Conservation (phyloP, 2,113 vertebrate genomes). For the Xiphophorus hellerii region DNA sequence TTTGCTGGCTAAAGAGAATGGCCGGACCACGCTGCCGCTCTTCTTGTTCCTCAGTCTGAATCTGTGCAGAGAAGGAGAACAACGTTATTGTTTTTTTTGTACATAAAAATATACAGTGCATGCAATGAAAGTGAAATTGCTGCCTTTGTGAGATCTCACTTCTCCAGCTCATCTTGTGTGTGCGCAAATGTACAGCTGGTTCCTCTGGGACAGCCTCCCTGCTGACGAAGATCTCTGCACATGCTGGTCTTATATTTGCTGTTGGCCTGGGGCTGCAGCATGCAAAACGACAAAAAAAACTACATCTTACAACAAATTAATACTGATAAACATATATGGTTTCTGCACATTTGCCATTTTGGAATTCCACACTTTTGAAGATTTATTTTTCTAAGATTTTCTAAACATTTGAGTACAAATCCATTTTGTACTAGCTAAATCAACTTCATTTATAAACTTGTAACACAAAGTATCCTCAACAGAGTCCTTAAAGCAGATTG, state of each 20-base stretch:
- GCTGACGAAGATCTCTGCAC: slow-evolving; percentile 95
- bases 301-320: background rate
- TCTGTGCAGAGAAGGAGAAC: slow-evolving; percentile 64
- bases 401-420: background rate
- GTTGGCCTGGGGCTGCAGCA: slow-evolving; percentile 89
- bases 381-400: background rate
- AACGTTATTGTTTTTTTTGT: background rate
- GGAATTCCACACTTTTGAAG: background rate
- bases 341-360: background rate
- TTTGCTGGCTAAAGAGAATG: slow-evolving; percentile 85
- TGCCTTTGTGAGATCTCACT: slow-evolving; percentile 71
- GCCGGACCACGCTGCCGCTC: slow-evolving; percentile 85
- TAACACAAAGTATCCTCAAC: background rate
- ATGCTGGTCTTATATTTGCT: slow-evolving; percentile 99
- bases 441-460: background rate
- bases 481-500: too few relatives aligned
- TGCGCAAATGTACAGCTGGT: slow-evolving; percentile 97
- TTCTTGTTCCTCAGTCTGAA: slow-evolving; percentile 96
- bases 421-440: background rate
- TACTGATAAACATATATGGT: background rate
- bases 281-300: background rate
- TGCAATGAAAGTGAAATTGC: background rate
- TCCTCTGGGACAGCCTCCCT: slow-evolving; percentile 94
- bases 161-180: slow-evolving; percentile 97
- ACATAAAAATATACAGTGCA: background rate